Evolutionary conservation across 2,113 vertebrate species (phyloP).

Genomic region (Catharus fuscescens): DNA sequence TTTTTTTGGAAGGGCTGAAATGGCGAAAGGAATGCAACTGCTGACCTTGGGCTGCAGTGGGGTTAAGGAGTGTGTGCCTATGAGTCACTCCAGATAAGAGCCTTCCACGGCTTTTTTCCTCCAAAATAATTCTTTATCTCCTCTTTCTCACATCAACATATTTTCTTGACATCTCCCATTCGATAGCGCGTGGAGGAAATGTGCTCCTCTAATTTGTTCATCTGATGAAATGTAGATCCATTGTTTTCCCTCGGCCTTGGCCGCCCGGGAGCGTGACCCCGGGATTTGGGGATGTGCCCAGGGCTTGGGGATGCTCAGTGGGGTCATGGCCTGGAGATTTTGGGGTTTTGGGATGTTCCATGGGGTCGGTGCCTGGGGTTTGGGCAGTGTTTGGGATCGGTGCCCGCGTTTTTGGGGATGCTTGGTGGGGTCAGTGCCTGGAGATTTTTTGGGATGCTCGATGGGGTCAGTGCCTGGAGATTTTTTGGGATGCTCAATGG

Average conservation of each 20-base stretch:
- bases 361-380: fast-evolving
- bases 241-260: slow-evolving; percentile 37
- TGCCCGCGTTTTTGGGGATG: fast-evolving
- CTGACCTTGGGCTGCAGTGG: slow-evolving; percentile 74
- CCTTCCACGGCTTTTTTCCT: slow-evolving; percentile 58
- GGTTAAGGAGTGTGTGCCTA: slow-evolving; percentile 74
- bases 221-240: slow-evolving; percentile 32
- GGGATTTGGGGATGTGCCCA: background rate
- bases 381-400: background rate
- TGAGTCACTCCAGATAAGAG: slow-evolving; percentile 73
- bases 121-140: slow-evolving; percentile 74
- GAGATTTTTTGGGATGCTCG: background rate
- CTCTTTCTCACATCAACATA: slow-evolving; percentile 70
- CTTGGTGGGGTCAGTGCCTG: background rate
- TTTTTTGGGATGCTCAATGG: background rate
- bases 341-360: background rate
- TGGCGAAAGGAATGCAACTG: slow-evolving; percentile 63
- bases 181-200: slow-evolving; percentile 58
- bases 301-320: background rate
- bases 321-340: background rate
- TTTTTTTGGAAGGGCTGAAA: slow-evolving; percentile 66
- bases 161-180: slow-evolving; percentile 68
- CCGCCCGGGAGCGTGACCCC: background rate
- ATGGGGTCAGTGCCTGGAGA: fast-evolving
- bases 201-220: slow-evolving; percentile 45